Base-by-base conservation (phyloP, 2,113 vertebrate genomes). In the Parotia lawesii region DNA sequence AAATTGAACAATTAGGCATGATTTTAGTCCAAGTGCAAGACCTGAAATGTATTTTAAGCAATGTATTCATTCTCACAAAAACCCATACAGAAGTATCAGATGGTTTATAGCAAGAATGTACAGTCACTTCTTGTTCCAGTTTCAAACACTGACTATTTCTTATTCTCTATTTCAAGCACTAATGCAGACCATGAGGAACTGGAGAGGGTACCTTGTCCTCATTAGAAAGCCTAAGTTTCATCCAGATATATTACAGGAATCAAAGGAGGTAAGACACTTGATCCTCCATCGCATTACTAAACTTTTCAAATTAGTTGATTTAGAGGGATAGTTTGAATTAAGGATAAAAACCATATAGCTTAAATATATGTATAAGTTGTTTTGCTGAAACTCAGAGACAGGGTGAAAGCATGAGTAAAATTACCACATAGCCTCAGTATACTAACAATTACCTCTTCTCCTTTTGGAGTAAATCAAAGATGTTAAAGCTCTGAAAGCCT, bases 371-470 rank as follows among this genome's bases (percentile, higher is more conserved):
- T 27, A 15, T 6, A 38, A 67, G 11, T 10, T 14, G 16, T 45
- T 85, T 51, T 25, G 17, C 54, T 58, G 54, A 72, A 83, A 83
- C 21, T 51, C 38, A 23, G 69, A 84, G 33, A 1, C 2, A 69
- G 10, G 2, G 2, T 50, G 22, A 48, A 85, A 56, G 28, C 3
- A 51, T 0, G 0, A 45, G 8, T 42, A 28, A 69, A 72, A 62
- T 29, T 4, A 53, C 17, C 48, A 76, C 12, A 14, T 5, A 10
- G 20, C 31, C 62, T 61, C 25, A 53, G 42, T 6, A 21, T 2
- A 70, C 3, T 12, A 62, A 42, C 14, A 33, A 33, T 20, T 48
- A 15, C 27, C 24, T 38, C 24, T 56, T 15, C 19, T 66, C 20
- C 25, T 87, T 75, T 11, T 37, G 22, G 45, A 67, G 12, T 1